Percentiles rank a stretch among this genome's conserved stretches.
These are phyloP conservation scores for Girardinichthys multiradiatus DNA, from an alignment of 2,113 vertebrate genomes.

Conservation along the genomic window DNA sequence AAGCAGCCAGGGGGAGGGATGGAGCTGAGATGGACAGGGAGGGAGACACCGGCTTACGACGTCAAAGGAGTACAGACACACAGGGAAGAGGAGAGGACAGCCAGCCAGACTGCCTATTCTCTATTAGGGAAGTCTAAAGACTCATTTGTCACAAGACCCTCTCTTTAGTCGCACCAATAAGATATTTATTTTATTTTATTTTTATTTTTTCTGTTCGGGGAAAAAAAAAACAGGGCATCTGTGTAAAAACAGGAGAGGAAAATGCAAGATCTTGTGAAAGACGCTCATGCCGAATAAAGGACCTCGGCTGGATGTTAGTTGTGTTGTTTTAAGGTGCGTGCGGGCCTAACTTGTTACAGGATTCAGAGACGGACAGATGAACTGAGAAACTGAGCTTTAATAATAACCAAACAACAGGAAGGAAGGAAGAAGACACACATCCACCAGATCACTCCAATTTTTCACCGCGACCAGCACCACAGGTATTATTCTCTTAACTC, in stretches of 20 bases:
- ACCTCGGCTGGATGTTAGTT: slow-evolving; percentile 69
- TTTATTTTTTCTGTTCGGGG: slow-evolving; percentile 38
- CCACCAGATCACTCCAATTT: slow-evolving; percentile 52
- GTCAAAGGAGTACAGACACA: slow-evolving; percentile 80
- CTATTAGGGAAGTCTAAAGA: slow-evolving; percentile 52
- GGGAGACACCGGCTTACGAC: slow-evolving; percentile 86
- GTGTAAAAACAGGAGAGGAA: slow-evolving; percentile 32
- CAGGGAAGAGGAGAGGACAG: slow-evolving; percentile 54
- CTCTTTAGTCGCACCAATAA: slow-evolving; percentile 34
- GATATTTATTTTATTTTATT: slow-evolving; percentile 45
- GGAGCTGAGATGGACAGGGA: slow-evolving; percentile 81
- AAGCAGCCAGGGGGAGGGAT: slow-evolving; percentile 77
- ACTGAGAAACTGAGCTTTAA: slow-evolving; percentile 52
- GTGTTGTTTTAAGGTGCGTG: slow-evolving; percentile 59
- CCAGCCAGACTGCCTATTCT: slow-evolving; percentile 69
- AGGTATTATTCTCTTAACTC: slow-evolving; percentile 56
- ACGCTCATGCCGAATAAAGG: slow-evolving; percentile 73
- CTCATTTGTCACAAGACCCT: slow-evolving; percentile 39
- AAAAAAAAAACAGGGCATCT: slow-evolving; percentile 30
- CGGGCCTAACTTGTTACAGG: slow-evolving; percentile 68
- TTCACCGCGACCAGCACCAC: slow-evolving; percentile 64
- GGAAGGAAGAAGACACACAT: slow-evolving; percentile 47
- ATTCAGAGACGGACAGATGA: slow-evolving; percentile 62
- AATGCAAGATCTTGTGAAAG: slow-evolving; percentile 47
- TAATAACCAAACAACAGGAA: slow-evolving; percentile 56